Conservation (phyloP, 1,140 invertebrate genomes). For the Monomorium pharaonis region DNA sequence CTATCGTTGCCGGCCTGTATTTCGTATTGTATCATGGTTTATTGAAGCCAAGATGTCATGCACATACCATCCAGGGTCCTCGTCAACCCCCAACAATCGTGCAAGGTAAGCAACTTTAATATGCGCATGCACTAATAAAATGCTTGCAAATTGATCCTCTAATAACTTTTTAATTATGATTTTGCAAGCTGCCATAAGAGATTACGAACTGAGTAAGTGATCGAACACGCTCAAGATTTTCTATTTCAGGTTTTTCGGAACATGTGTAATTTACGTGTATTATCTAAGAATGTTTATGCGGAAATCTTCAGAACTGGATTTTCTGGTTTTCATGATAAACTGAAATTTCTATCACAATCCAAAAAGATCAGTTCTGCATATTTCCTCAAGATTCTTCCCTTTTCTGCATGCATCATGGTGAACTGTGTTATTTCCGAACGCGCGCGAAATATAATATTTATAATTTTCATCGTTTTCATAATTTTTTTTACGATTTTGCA, state of each 20-base stretch:
- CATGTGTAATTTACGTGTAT: conserved; percentile 1
- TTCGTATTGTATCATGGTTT: conserved; percentile 90
- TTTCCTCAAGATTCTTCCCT: background rate
- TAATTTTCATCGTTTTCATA: conserved; percentile 35
- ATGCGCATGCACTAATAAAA: background rate
- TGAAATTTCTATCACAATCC: background rate
- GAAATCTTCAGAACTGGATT: conserved; percentile 28
- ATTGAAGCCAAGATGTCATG: conserved; percentile 89
- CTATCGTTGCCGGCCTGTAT: conserved; percentile 88
- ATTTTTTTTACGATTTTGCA: conserved; percentile 41
- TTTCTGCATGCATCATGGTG: conserved; percentile 29
- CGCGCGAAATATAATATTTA: conserved; percentile 34
- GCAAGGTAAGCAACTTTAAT: conserved; percentile 78
- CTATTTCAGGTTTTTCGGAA: conserved; percentile 23
- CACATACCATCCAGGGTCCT: conserved; percentile 86
- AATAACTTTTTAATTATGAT: conserved; percentile 1
- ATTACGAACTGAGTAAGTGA: conserved; percentile 76
- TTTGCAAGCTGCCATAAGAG: conserved; percentile 74
- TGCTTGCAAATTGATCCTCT: background rate
- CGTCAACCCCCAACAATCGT: conserved; percentile 84
- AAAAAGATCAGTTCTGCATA: conserved; percentile 25
- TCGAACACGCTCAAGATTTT: conserved; percentile 34
- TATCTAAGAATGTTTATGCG: background rate
- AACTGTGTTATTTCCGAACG: conserved; percentile 16
- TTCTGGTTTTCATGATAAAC: conserved; percentile 3